A percentile compares a stretch with the other conserved stretches of the same genome.
Conservation (phyloP, 1,140 invertebrate species). For the Drosophila athabasca region DNA sequence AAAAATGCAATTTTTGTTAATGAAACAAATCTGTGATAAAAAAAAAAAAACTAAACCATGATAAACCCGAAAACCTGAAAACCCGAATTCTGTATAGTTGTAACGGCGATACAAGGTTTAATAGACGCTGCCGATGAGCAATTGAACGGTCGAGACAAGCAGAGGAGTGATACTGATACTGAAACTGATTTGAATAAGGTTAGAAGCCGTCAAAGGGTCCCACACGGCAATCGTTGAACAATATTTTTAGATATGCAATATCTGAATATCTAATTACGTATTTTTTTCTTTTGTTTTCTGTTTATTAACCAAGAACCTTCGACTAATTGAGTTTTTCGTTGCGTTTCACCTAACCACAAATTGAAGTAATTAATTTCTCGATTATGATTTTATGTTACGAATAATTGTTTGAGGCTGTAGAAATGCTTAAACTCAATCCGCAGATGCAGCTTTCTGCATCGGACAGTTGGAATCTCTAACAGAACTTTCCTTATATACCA, state of each 20-base stretch:
- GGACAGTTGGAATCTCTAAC: background rate
- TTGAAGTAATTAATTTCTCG: conserved; percentile 38
- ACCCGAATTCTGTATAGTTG: conserved; percentile 60
- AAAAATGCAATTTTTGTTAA: conserved; percentile 12
- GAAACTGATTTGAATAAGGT: conserved; percentile 81
- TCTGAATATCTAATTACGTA: conserved; percentile 39
- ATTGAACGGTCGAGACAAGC: conserved; percentile 81
- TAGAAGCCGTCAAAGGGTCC: conserved; percentile 67
- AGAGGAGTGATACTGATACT: conserved; percentile 66
- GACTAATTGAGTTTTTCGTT: conserved; percentile 48
- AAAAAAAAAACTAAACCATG: too few species aligned
- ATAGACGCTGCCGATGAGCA: conserved; percentile 84
- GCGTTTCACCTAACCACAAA: conserved; percentile 46
- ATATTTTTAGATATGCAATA: conserved; percentile 12
- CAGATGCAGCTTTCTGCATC: too few species aligned
- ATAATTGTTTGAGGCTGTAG: conserved; percentile 36
- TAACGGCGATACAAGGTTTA: conserved; percentile 83
- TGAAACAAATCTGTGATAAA: conserved; percentile 1
- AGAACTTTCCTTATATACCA: background rate
- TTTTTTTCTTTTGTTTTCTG: conserved; percentile 26
- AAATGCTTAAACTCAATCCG: conserved; percentile 24
- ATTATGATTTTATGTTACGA: conserved; percentile 15
- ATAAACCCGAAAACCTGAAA: background rate
- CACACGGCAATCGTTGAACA: conserved; percentile 69
- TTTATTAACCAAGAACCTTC: conserved; percentile 62